phyloP scores from a whole-genome alignment of 2,797 vertebrate genomes.

The Myotis myotis region DNA sequence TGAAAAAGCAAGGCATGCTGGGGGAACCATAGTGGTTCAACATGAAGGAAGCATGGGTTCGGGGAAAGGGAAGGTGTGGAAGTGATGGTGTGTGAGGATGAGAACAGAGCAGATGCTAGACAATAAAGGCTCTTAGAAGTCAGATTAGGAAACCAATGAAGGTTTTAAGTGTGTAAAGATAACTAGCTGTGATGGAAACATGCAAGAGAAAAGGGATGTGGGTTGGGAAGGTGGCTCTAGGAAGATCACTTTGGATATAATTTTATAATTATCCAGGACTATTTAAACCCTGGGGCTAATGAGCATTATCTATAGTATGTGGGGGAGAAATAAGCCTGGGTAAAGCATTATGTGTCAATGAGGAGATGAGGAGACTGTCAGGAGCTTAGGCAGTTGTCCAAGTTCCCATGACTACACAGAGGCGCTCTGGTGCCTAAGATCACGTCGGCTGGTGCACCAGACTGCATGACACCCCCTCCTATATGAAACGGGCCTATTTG shows the following conservation, averaged over 20 bases:
- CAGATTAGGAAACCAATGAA: background rate
- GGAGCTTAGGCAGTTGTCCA: background rate
- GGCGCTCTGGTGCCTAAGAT: background rate
- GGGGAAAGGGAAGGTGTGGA: background rate
- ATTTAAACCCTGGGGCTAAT: background rate
- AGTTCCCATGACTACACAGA: background rate
- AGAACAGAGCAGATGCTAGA: too few species aligned
- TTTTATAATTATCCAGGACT: background rate
- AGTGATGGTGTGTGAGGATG: background rate
- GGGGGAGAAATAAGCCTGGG: background rate
- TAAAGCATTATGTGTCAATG: background rate
- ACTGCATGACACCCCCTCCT: background rate
- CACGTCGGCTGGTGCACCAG: fast-evolving
- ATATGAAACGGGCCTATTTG: background rate
- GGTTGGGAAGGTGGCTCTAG: too few species aligned
- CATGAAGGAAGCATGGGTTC: background rate
- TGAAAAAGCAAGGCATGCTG: background rate
- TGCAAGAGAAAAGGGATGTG: background rate
- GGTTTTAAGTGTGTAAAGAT: background rate
- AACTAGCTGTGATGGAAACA: background rate
- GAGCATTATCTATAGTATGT: background rate
- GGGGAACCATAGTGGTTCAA: too few species aligned
- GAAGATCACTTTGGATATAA: background rate
- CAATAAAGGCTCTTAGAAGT: background rate
- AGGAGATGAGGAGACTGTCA: background rate